Percentiles rank a stretch among this genome's conserved stretches.
Conservation (phyloP, 1,140 invertebrate genomes). For the Sesamia nonagrioides region DNA sequence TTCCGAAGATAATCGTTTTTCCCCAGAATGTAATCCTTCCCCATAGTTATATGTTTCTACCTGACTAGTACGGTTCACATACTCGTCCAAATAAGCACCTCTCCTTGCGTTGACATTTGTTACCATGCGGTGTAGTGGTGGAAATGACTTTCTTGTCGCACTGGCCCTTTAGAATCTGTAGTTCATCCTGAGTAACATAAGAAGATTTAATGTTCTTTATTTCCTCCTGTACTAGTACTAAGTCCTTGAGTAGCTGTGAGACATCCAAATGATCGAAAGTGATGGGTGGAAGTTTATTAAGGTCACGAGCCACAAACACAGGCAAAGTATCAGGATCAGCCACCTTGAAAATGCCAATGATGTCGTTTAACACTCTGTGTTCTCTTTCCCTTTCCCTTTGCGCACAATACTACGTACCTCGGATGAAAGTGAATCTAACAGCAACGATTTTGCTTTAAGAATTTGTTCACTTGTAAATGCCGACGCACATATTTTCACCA, state of each 20-base stretch:
- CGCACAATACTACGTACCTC: conserved; percentile 47
- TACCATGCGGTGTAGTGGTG: conserved; percentile 17
- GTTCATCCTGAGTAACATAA: conserved; percentile 41
- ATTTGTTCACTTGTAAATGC: conserved; percentile 56
- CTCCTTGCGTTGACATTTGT: conserved; percentile 51
- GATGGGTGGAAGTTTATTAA: conserved; percentile 52
- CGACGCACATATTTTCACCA: conserved; percentile 54
- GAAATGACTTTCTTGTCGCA: not conserved
- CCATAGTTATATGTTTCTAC: too few relatives aligned
- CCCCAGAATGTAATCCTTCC: conserved; percentile 9
- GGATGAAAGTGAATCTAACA: conserved; percentile 52
- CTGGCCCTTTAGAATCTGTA: conserved; percentile 42
- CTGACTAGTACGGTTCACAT: too few relatives aligned
- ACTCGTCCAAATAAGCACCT: conserved; percentile 44
- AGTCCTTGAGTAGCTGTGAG: conserved; percentile 52
- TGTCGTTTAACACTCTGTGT: conserved; percentile 40
- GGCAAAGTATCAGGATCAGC: conserved; percentile 49
- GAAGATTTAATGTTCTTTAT: conserved; percentile 48
- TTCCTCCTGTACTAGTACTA: conserved; percentile 47
- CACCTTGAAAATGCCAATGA: conserved; percentile 42
- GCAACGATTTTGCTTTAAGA: conserved; percentile 51
- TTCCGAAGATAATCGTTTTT: conserved; percentile 33
- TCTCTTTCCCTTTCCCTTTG: conserved; percentile 54
- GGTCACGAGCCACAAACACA: conserved; percentile 51
- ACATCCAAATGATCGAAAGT: conserved; percentile 46